These are phyloP conservation scores for Camponotus fellah DNA, from an alignment of 2,888 invertebrate species.

Conservation along the genomic window DNA sequence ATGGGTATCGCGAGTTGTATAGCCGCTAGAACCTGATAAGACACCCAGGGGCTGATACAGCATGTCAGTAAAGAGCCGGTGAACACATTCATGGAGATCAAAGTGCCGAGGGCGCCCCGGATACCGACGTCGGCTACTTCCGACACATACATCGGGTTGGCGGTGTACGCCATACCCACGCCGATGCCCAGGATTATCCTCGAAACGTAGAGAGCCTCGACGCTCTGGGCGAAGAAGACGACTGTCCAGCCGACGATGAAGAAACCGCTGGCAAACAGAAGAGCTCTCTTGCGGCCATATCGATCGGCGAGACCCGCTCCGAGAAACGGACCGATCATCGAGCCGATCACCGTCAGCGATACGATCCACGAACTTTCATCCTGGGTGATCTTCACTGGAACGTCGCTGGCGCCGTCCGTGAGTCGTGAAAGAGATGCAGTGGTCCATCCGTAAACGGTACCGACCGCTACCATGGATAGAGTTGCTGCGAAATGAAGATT, in stretches of 20 bases:
- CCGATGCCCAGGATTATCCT: conserved; percentile 82
- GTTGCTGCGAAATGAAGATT: conserved; percentile 78
- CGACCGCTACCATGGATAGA: conserved; percentile 84
- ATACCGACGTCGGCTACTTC: conserved; percentile 83
- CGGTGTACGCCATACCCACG: conserved; percentile 83
- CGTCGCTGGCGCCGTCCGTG: conserved; percentile 66
- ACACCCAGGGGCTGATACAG: conserved; percentile 81
- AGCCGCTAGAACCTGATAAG: conserved; percentile 73
- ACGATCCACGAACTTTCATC: conserved; percentile 83
- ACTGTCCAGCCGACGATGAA: conserved; percentile 83
- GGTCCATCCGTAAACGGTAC: conserved; percentile 84
- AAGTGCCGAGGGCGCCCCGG: conserved; percentile 82
- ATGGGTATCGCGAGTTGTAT: conserved; percentile 77
- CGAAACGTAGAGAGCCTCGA: conserved; percentile 78
- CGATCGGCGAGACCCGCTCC: conserved; percentile 81
- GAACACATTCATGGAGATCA: conserved; percentile 84
- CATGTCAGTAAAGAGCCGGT: conserved; percentile 83
- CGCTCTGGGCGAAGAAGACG: conserved; percentile 78
- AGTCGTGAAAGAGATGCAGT: conserved; percentile 80
- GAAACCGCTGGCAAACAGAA: conserved; percentile 81
- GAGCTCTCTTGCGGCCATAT: conserved; percentile 81
- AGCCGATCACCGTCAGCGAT: conserved; percentile 82
- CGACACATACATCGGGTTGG: conserved; percentile 84
- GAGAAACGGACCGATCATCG: conserved; percentile 83
- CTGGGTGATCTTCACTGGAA: conserved; percentile 77